Percentiles rank a stretch among this genome's conserved stretches.
Conservation (phyloP, 2,797 vertebrate species). For the Sardinella longiceps region DNA sequence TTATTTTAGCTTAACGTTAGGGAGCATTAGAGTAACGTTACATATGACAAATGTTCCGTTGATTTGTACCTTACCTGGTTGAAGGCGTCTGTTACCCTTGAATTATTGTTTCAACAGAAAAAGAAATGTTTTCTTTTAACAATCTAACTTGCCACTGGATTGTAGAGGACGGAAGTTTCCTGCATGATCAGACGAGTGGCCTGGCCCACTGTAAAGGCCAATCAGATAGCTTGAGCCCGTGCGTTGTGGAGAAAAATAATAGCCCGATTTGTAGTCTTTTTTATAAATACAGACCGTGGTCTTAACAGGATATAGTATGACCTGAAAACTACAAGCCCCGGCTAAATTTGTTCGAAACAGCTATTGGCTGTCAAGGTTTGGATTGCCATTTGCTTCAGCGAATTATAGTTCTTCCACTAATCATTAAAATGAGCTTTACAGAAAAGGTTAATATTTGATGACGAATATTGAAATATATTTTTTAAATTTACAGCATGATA, state of each 20-base stretch:
- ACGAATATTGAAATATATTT: not conserved
- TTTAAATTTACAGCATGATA: not conserved
- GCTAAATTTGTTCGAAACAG: not conserved
- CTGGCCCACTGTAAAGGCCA: slow-evolving; percentile 35
- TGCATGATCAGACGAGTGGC: slow-evolving; percentile 47
- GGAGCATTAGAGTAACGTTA: not conserved
- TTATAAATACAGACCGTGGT: not conserved
- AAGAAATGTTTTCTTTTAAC: slow-evolving; percentile 22
- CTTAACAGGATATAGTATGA: too few species aligned
- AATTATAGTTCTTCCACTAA: not conserved
- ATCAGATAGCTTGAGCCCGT: slow-evolving; percentile 31
- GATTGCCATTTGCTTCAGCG: not conserved
- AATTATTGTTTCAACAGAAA: not conserved
- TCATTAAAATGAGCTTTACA: not conserved
- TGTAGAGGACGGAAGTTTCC: slow-evolving; percentile 59
- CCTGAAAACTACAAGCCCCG: not conserved
- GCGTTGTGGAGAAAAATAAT: not conserved
- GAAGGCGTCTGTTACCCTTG: not conserved
- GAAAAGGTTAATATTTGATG: not conserved
- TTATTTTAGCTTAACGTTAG: not conserved
- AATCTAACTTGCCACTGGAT: not conserved
- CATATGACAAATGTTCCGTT: not conserved
- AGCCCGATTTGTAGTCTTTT: slow-evolving; percentile 50
- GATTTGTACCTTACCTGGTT: not conserved
- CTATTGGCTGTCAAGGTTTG: not conserved